These are phyloP conservation scores for Xerus inauris DNA, from an alignment of 2,113 vertebrate genomes.

Conservation along the genomic window DNA sequence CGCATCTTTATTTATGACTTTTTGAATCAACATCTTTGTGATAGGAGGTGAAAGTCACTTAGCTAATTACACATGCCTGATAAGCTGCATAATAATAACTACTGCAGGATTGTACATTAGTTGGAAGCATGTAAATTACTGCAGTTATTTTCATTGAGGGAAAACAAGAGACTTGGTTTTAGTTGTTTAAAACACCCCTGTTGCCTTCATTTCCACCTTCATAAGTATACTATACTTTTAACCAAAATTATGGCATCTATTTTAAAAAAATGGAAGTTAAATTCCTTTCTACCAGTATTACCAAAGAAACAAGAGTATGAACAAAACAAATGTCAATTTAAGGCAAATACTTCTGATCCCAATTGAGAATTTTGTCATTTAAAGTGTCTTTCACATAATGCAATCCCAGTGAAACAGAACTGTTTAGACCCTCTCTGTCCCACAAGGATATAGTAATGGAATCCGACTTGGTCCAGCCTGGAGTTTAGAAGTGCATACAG, in stretches of 20 bases:
- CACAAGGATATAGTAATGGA: conserved; percentile 15
- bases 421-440: neutral
- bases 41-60: conserved; percentile 88
- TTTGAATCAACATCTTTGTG: conserved; percentile 86
- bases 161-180: conserved; percentile 75
- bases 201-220: conserved; percentile 63
- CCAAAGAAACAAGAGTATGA: conserved; percentile 17
- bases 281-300: neutral
- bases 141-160: conserved; percentile 84
- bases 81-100: conserved; percentile 86
- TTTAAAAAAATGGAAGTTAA: neutral
- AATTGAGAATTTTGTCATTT: neutral
- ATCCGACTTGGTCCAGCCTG: conserved; percentile 47
- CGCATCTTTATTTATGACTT: conserved; percentile 89
- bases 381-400: conserved; percentile 7
- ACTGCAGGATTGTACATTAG: conserved; percentile 83
- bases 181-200: conserved; percentile 70
- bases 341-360: conserved; percentile 20
- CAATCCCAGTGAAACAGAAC: conserved; percentile 8
- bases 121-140: conserved; percentile 86
- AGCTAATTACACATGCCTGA: conserved; percentile 90
- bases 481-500: neutral
- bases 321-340: conserved; percentile 10
- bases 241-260: neutral
- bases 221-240: neutral